Conservation (phyloP, 1,140 invertebrate genomes). For the Aethina tumida region DNA sequence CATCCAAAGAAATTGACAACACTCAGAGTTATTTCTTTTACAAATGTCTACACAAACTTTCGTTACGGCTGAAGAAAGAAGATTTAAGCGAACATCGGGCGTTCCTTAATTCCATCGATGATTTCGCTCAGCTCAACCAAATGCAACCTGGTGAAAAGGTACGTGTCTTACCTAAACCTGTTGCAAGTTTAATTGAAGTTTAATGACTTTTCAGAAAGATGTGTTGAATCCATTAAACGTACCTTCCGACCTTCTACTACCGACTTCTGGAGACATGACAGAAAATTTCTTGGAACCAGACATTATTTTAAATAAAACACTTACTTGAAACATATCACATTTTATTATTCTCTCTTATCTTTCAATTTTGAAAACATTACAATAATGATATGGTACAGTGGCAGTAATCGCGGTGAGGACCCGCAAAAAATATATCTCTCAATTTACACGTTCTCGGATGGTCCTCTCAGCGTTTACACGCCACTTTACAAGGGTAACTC, state of each 20-base stretch:
- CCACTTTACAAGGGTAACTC: constrained; percentile 5
- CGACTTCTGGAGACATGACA: too few species aligned
- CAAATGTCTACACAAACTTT: constrained; percentile 14
- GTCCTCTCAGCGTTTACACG: constrained; percentile 2
- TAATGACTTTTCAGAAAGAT: too few species aligned
- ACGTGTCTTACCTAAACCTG: too few species aligned
- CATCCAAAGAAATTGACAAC: constrained; percentile 12
- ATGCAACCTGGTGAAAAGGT: too few species aligned
- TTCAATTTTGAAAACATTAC: too few species aligned
- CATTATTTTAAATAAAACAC: constrained; percentile 6
- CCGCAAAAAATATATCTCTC: constrained; percentile 2
- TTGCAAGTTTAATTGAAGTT: too few species aligned
- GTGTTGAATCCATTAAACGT: too few species aligned
- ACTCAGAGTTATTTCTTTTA: constrained; percentile 17
- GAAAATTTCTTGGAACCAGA: too few species aligned
- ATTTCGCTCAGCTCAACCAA: too few species aligned
- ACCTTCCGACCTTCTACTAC: too few species aligned
- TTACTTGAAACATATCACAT: constrained; percentile 20
- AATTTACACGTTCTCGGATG: constrained; percentile 2
- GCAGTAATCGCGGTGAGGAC: constrained; percentile 1
- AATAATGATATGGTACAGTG: constrained; percentile 4
- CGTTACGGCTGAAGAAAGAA: constrained; percentile 12
- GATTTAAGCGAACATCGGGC: too few species aligned
- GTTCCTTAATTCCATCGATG: too few species aligned
- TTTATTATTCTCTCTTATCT: constrained; percentile 16